These are phyloP conservation scores for Cassiopea andromeda DNA, from an alignment of 30 jellyfish, hydroid and myxozoan genomes.

Conservation along the genomic window DNA sequence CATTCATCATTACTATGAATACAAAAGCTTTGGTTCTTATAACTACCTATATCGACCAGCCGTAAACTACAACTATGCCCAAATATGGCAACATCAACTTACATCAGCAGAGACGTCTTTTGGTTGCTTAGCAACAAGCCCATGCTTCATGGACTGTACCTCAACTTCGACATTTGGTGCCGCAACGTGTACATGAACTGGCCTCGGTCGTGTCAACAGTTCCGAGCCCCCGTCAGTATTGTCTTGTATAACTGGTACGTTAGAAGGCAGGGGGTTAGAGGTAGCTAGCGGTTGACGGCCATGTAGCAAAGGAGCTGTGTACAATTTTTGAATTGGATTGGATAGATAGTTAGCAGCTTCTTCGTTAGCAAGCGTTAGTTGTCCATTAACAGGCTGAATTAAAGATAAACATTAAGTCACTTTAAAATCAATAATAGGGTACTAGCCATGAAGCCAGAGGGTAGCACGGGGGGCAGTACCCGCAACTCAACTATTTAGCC, in stretches of 20 bases:
- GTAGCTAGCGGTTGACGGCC: constrained; percentile 2
- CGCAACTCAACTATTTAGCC: too few relatives aligned
- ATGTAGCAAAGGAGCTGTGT: constrained; percentile 5
- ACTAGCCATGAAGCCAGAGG: not conserved
- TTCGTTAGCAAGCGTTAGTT: constrained; percentile 33
- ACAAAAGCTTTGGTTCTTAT: too few relatives aligned
- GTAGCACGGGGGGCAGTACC: too few relatives aligned
- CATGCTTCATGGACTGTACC: constrained; percentile 83
- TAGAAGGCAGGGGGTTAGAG: constrained; percentile 24
- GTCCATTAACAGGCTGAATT: constrained; percentile 33
- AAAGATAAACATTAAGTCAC: not conserved
- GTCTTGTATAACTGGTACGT: not conserved
- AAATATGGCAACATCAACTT: constrained; percentile 30
- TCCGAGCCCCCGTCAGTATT: constrained; percentile 25
- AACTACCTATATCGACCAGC: too few relatives aligned
- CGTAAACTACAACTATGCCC: too few relatives aligned
- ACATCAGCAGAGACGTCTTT: constrained; percentile 77
- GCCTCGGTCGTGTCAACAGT: constrained; percentile 34
- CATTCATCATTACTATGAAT: too few relatives aligned
- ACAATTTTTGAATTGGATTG: constrained; percentile 17
- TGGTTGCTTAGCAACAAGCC: constrained; percentile 58
- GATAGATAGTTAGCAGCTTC: constrained; percentile 28
- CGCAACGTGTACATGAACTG: constrained; percentile 86
- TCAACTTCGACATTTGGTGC: constrained; percentile 91
- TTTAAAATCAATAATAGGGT: not conserved